phyloP scores from a whole-genome alignment of 2,797 vertebrate species.

The Hoplostethus mediterraneus region DNA sequence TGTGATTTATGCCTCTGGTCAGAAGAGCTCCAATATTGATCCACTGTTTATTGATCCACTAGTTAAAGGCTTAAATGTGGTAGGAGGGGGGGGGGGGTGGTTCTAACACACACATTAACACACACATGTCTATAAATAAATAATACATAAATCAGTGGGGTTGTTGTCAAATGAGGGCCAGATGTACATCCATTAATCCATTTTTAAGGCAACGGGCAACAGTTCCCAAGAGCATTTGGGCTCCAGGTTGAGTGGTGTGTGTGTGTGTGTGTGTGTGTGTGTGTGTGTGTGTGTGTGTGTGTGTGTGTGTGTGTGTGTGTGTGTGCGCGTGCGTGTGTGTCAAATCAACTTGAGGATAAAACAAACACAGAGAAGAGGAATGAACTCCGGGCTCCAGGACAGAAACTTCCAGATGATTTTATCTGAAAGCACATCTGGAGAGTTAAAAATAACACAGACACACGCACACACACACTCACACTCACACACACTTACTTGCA shows the following conservation, averaged over 20 bases:
- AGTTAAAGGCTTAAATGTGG: slow-evolving; percentile 64
- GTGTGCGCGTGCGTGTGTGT: slow-evolving; percentile 31
- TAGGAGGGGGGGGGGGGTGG: background rate
- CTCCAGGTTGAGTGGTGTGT: slow-evolving; percentile 29
- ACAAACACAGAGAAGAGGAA: slow-evolving; percentile 74
- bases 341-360: slow-evolving; percentile 76
- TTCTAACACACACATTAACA: slow-evolving; percentile 55
- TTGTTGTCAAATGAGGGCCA: slow-evolving; percentile 53
- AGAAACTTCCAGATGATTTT: slow-evolving; percentile 75
- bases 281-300: slow-evolving; percentile 37
- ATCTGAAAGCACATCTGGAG: slow-evolving; percentile 79
- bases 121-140: slow-evolving; percentile 58
- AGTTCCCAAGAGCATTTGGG: slow-evolving; percentile 38
- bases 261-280: background rate
- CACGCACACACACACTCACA: slow-evolving; percentile 33
- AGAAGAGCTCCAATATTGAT: slow-evolving; percentile 69
- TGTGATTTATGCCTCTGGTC: slow-evolving; percentile 57
- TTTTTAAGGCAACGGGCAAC: slow-evolving; percentile 46
- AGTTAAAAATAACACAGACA: slow-evolving; percentile 79
- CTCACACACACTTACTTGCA: slow-evolving; percentile 20
- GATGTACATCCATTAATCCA: slow-evolving; percentile 59
- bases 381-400: slow-evolving; percentile 68
- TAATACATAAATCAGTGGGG: slow-evolving; percentile 57
- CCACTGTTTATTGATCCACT: slow-evolving; percentile 70
- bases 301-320: background rate